Evolutionary conservation across 2,888 invertebrate species (phyloP).

Genomic region (Xylota sylvarum): DNA sequence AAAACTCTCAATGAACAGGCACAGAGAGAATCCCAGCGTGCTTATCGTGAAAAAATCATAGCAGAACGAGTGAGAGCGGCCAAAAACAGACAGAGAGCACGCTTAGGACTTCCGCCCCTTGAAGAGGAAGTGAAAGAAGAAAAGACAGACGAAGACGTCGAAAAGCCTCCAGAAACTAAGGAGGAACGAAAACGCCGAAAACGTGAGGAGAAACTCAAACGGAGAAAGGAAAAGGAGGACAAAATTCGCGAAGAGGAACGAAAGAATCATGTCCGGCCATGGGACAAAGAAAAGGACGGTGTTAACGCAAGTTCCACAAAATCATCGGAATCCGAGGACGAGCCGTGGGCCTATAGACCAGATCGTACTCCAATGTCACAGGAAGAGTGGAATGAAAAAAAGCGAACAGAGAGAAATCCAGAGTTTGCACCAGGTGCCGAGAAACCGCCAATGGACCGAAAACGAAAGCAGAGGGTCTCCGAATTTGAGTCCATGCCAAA

Average conservation of each 20-base stretch:
- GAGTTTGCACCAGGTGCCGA: conserved; percentile 91
- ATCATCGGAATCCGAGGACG: conserved; percentile 67
- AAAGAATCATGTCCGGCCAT: conserved; percentile 87
- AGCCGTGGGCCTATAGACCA: conserved; percentile 82
- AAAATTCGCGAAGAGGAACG: conserved; percentile 83
- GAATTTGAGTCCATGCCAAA: neutral
- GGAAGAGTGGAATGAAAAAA: conserved; percentile 86
- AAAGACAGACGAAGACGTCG: conserved; percentile 23
- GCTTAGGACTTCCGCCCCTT: conserved; percentile 90
- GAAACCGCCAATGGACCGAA: conserved; percentile 27
- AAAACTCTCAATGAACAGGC: conserved; percentile 90
- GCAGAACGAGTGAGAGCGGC: conserved; percentile 90
- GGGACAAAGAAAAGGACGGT: conserved; percentile 88
- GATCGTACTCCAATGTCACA: conserved; percentile 84
- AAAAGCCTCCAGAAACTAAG: conserved; percentile 73
- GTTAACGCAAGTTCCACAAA: conserved; percentile 35
- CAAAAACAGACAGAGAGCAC: conserved; percentile 89
- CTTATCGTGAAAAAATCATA: conserved; percentile 88
- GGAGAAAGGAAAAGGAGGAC: conserved; percentile 82
- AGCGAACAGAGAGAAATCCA: conserved; percentile 89
- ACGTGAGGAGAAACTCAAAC: conserved; percentile 78
- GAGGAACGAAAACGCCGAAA: conserved; percentile 82
- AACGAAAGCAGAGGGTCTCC: conserved; percentile 6
- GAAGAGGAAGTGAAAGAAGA: conserved; percentile 85
- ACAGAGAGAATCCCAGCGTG: conserved; percentile 87